phyloP scores from a whole-genome alignment of 2,113 vertebrate genomes.

The Polypterus bichir region DNA sequence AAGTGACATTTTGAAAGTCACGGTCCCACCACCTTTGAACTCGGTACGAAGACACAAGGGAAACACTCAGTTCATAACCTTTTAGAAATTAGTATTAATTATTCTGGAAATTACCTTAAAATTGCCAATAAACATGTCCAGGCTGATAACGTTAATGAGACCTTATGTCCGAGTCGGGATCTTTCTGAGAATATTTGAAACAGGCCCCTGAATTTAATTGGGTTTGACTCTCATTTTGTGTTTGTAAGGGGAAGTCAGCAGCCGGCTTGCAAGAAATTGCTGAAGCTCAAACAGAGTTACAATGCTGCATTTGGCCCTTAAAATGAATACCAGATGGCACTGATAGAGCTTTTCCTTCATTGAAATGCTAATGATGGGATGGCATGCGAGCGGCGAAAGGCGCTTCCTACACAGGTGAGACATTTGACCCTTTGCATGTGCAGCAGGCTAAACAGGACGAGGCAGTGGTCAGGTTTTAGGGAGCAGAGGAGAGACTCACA shows the following conservation, averaged over 20 bases:
- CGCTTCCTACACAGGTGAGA: slow-evolving; percentile 61
- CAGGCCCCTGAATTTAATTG: slow-evolving; percentile 48
- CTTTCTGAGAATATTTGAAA: slow-evolving; percentile 9
- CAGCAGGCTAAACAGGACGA: not conserved
- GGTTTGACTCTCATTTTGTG: slow-evolving; percentile 32
- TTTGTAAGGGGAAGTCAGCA: slow-evolving; percentile 39
- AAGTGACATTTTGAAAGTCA: too few relatives aligned
- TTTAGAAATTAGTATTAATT: not conserved
- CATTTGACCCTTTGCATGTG: slow-evolving; percentile 62
- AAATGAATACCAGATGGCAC: slow-evolving; percentile 62
- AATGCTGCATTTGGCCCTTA: slow-evolving; percentile 32
- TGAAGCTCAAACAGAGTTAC: slow-evolving; percentile 1
- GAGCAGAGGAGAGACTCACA: not conserved
- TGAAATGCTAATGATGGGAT: slow-evolving; percentile 39
- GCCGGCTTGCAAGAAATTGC: not conserved
- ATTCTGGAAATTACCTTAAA: slow-evolving; percentile 22
- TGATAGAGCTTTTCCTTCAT: slow-evolving; percentile 23
- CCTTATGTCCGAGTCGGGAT: slow-evolving; percentile 21
- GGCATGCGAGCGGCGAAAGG: slow-evolving; percentile 53
- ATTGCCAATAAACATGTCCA: slow-evolving; percentile 34
- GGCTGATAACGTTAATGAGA: slow-evolving; percentile 29
- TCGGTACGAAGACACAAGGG: too few relatives aligned
- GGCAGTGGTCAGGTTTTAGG: not conserved
- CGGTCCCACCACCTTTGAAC: too few relatives aligned
- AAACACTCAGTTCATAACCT: not conserved